Conservation (phyloP, 2,113 vertebrate species). For the Lophura nycthemera region DNA sequence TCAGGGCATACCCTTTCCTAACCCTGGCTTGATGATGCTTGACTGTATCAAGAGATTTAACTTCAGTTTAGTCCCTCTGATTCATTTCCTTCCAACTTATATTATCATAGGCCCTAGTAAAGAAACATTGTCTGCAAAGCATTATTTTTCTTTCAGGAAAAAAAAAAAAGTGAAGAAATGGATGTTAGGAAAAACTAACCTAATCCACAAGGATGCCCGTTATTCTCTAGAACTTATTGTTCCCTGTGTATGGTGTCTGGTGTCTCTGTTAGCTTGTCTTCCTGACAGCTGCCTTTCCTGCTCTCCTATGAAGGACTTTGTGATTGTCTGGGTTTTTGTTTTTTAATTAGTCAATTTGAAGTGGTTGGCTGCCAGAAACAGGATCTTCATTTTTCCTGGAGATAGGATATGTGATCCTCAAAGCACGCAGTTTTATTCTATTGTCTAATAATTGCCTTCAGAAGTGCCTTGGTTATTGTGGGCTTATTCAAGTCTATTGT, state of each 20-base stretch:
- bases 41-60: constrained; percentile 4
- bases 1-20: background rate
- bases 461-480: background rate
- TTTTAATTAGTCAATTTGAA: constrained; percentile 14
- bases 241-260: background rate
- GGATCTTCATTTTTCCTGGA: background rate
- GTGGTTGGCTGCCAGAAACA: background rate
- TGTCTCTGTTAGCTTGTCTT: background rate
- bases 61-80: constrained; percentile 6
- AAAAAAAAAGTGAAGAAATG: background rate
- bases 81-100: constrained; percentile 38
- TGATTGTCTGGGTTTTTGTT: background rate
- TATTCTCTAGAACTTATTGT: constrained; percentile 9
- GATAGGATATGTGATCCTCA: background rate
- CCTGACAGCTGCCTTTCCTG: constrained; percentile 9
- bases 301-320: background rate
- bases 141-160: background rate
- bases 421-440: background rate
- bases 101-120: constrained; percentile 23
- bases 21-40: background rate
- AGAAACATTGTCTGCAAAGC: constrained; percentile 20
- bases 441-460: constrained; percentile 29
- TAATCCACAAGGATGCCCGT: background rate
- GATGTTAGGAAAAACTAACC: background rate
- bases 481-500: constrained; percentile 9